Evolutionary conservation across 2,797 vertebrate genomes (phyloP).

Genomic region (Lepilemur ruficaudatus): DNA sequence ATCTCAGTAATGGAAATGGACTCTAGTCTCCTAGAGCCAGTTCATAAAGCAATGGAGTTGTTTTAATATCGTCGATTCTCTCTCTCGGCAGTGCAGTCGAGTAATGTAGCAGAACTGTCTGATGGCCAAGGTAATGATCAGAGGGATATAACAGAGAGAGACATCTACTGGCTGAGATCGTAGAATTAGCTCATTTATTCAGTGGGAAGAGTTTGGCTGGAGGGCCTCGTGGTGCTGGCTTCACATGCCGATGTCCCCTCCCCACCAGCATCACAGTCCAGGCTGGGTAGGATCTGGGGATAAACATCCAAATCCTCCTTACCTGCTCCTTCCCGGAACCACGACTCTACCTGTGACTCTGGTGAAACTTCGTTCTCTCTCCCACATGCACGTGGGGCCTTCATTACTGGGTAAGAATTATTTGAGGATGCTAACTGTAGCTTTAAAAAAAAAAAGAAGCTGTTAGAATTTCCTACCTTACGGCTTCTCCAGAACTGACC

Average conservation of each 20-base stretch:
- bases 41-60: conserved; percentile 73
- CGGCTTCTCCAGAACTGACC: neutral
- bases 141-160: conserved; percentile 63
- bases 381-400: neutral
- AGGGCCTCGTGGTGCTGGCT: conserved; percentile 27
- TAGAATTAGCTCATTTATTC: conserved; percentile 63
- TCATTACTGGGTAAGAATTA: neutral
- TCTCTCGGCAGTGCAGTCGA: conserved; percentile 61
- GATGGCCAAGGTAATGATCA: conserved; percentile 69
- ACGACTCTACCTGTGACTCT: neutral
- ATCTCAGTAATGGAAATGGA: conserved; percentile 61
- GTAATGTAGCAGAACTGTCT: conserved; percentile 71
- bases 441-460: neutral
- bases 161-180: conserved; percentile 12
- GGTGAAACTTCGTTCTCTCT: neutral
- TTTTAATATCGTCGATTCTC: conserved; percentile 67
- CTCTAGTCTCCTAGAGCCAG: conserved; percentile 63
- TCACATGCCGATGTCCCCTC: neutral
- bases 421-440: neutral
- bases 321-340: neutral
- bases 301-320: neutral
- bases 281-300: neutral
- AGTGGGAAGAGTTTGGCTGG: conserved; percentile 65
- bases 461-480: neutral
- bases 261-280: neutral